phyloP scores from a whole-genome alignment of 1,140 invertebrate species.

The Zaprionus nigranus region DNA sequence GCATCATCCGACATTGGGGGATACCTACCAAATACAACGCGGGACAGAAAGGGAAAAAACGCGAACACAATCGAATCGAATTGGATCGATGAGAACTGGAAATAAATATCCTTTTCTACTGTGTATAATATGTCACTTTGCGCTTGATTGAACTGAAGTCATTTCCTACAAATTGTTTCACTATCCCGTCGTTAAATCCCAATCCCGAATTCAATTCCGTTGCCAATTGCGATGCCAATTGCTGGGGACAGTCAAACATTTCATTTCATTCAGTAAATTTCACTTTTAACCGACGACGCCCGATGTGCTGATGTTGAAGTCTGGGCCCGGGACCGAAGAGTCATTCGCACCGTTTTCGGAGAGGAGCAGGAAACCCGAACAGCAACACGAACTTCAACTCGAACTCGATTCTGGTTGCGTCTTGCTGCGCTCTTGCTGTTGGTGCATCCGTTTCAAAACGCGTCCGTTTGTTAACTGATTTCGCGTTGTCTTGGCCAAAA shows the following conservation, averaged over 20 bases:
- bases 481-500: constrained; percentile 78
- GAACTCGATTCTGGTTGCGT: constrained; percentile 9
- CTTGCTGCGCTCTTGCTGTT: constrained; percentile 31
- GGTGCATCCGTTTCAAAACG: constrained; percentile 78
- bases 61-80: background rate
- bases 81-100: background rate
- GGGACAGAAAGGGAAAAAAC: constrained; percentile 9
- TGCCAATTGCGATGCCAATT: constrained; percentile 32
- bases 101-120: constrained; percentile 32
- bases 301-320: constrained; percentile 37
- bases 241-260: constrained; percentile 58
- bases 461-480: constrained; percentile 84
- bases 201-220: constrained; percentile 7
- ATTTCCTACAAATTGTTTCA: constrained; percentile 40
- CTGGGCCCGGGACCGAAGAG: constrained; percentile 50
- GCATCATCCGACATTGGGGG: constrained; percentile 12
- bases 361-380: constrained; percentile 44
- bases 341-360: constrained; percentile 56
- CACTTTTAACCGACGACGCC: constrained; percentile 71
- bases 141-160: constrained; percentile 45
- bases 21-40: constrained; percentile 55
- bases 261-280: constrained; percentile 82
- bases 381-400: background rate
- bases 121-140: constrained; percentile 27
- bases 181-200: constrained; percentile 21